Conservation (phyloP, 2,113 vertebrate genomes). For the Coturnix japonica region DNA sequence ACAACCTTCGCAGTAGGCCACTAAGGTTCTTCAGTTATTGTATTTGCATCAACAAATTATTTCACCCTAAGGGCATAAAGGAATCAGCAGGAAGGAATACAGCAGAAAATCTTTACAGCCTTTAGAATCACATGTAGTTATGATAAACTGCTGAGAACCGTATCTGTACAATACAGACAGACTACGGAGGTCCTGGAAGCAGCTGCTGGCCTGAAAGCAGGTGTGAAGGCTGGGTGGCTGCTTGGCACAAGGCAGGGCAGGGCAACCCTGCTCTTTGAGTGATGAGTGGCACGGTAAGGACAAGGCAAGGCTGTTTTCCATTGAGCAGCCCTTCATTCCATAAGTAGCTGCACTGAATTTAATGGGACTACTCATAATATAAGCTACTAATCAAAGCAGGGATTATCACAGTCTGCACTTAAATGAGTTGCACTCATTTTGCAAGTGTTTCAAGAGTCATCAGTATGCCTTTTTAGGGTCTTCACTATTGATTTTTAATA, state of each 20-base stretch:
- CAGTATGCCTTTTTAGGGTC: conserved; percentile 18
- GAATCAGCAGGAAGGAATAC: not conserved
- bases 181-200: not conserved
- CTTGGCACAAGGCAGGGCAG: not conserved
- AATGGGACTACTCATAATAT: not conserved
- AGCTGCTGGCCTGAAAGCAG: not conserved
- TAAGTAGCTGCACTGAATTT: not conserved
- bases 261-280: not conserved
- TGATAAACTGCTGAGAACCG: fast-evolving
- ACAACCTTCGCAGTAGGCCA: not conserved
- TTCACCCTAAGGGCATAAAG: not conserved
- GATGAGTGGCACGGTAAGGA: fast-evolving
- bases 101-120: not conserved
- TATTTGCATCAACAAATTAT: not conserved
- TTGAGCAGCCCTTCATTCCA: not conserved
- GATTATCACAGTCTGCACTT: conserved; percentile 42
- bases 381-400: conserved; percentile 39
- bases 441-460: not conserved
- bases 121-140: not conserved
- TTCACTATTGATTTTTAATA: conserved; percentile 66
- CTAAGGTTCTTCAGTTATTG: not conserved
- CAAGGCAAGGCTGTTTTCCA: not conserved
- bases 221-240: not conserved
- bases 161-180: not conserved
- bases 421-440: conserved; percentile 5